Evolutionary conservation across 2,797 vertebrate genomes (phyloP).

Genomic region (Tragopan temminckii): DNA sequence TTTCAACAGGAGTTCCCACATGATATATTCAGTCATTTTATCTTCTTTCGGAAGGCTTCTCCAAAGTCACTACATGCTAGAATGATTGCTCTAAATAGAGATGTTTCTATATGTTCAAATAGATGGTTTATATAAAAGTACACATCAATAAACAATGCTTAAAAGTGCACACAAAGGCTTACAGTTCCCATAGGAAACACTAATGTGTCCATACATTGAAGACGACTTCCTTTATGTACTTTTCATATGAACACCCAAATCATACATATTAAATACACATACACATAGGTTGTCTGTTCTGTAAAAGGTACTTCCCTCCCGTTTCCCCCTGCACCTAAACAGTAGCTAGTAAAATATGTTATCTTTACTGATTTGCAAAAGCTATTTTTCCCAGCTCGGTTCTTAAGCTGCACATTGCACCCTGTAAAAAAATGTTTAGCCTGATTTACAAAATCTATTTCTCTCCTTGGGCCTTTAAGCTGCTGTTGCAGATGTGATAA

Average conservation of each 20-base stretch:
- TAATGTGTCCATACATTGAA: not conserved
- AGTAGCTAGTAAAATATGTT: slow-evolving; percentile 20
- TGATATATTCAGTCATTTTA: not conserved
- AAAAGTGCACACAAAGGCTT: not conserved
- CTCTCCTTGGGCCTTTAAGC: slow-evolving; percentile 53
- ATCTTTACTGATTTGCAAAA: slow-evolving; percentile 32
- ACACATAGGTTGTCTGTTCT: not conserved
- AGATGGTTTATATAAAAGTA: not conserved
- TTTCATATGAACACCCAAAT: not conserved
- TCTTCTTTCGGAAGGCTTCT: not conserved
- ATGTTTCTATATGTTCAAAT: not conserved
- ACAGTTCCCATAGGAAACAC: not conserved
- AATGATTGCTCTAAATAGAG: not conserved
- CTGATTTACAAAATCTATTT: slow-evolving; percentile 69
- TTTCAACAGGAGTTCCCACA: not conserved
- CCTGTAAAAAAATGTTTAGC: slow-evolving; percentile 63
- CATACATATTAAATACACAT: too few relatives aligned
- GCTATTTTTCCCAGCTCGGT: slow-evolving; percentile 18
- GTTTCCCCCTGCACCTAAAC: not conserved
- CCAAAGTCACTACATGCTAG: not conserved
- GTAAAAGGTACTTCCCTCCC: not conserved
- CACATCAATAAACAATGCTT: not conserved
- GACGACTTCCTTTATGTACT: not conserved
- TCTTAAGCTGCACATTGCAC: slow-evolving; percentile 12
- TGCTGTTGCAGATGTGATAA: slow-evolving; percentile 53